These are phyloP conservation scores for Trematocara unimaculatum DNA, from an alignment of 2,113 vertebrate species.

Conservation along the genomic window DNA sequence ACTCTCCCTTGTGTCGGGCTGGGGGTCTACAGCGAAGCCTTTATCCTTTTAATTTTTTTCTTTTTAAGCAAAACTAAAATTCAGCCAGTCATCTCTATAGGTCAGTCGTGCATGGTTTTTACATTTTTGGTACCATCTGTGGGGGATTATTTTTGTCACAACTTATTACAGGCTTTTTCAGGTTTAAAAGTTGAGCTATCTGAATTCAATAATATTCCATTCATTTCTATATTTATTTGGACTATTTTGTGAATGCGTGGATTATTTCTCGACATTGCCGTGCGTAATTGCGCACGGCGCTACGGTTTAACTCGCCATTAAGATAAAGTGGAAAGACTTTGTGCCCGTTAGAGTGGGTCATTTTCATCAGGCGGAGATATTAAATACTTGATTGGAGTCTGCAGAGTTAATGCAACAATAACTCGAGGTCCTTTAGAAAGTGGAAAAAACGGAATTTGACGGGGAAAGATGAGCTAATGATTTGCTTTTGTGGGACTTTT, in stretches of 20 bases:
- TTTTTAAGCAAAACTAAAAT: background rate
- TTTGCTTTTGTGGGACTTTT: background rate
- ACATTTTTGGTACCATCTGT: background rate
- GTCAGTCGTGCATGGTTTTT: constrained; percentile 23
- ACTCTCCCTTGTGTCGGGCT: background rate
- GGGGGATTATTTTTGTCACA: background rate
- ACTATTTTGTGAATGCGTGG: background rate
- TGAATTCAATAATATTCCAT: background rate
- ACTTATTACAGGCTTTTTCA: background rate
- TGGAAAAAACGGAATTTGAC: background rate
- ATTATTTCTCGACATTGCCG: background rate
- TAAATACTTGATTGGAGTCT: background rate
- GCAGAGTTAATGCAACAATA: background rate
- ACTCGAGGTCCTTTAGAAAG: background rate
- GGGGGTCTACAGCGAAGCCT: background rate
- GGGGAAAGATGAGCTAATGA: background rate
- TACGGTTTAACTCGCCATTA: background rate
- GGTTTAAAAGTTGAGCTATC: background rate
- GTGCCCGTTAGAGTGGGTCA: background rate
- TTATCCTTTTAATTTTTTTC: background rate
- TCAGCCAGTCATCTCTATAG: background rate
- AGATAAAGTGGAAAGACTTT: background rate
- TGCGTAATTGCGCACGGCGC: constrained; percentile 47
- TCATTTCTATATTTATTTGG: background rate
- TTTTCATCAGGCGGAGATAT: background rate